Conservation (phyloP, 2,888 invertebrate species). For the Nomada fucata region DNA sequence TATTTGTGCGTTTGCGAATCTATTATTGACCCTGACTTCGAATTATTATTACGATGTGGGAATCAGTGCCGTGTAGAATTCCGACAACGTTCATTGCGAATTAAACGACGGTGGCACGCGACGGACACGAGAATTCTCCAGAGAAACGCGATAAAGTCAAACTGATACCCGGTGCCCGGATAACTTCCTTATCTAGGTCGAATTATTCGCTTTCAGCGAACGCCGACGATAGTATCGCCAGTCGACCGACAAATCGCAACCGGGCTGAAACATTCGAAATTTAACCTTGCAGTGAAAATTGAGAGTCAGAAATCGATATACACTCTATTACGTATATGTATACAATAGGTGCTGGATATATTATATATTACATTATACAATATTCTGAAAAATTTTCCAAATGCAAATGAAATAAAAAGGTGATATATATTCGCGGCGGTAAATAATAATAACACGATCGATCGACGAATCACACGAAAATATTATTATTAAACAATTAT, state of each 20-base stretch:
- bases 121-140: slow-evolving; percentile 43
- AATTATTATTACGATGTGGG: slow-evolving; percentile 29
- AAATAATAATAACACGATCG: too few species aligned
- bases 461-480: too few species aligned
- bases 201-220: slow-evolving; percentile 73
- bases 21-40: slow-evolving; percentile 18
- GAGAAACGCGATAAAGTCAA: slow-evolving; percentile 67
- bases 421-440: too few species aligned
- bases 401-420: too few species aligned
- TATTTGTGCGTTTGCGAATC: not conserved
- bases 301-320: slow-evolving; percentile 15
- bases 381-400: too few species aligned
- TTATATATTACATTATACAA: too few species aligned
- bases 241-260: slow-evolving; percentile 56
- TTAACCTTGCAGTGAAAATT: slow-evolving; percentile 36
- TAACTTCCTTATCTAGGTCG: slow-evolving; percentile 76
- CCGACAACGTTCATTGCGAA: slow-evolving; percentile 47
- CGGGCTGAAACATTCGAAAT: slow-evolving; percentile 23
- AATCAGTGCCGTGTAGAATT: slow-evolving; percentile 26
- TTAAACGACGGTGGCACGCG: slow-evolving; percentile 53
- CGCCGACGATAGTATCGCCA: slow-evolving; percentile 55
- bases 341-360: too few species aligned
- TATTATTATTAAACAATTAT: not conserved
- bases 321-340: too few species aligned
- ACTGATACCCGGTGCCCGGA: slow-evolving; percentile 67